Percentiles rank a stretch among this genome's conserved stretches.
These are phyloP conservation scores for Stenotaenia linearis DNA, from an alignment of 2,888 invertebrate genomes.

Conservation along the genomic window DNA sequence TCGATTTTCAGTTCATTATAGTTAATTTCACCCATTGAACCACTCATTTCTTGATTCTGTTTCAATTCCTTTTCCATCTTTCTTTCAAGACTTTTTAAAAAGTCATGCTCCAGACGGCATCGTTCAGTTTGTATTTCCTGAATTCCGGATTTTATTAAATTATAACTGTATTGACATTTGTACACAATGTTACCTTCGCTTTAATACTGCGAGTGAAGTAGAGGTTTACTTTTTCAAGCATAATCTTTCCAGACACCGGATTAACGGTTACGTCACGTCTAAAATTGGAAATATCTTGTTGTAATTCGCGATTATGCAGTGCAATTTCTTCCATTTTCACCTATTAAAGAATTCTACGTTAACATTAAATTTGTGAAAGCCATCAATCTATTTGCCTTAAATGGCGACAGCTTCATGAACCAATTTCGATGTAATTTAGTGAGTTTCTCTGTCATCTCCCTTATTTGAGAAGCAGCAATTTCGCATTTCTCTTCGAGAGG, in stretches of 20 bases:
- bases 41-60: too few species aligned
- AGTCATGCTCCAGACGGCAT: too few species aligned
- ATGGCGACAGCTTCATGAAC: not conserved
- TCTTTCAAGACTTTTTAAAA: too few species aligned
- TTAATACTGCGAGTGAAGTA: not conserved
- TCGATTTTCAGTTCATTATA: conserved; percentile 24
- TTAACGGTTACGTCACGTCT: not conserved
- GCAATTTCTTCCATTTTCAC: not conserved
- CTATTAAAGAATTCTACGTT: not conserved
- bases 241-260: not conserved
- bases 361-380: not conserved
- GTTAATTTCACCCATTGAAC: not conserved
- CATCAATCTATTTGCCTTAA: not conserved
- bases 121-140: too few species aligned
- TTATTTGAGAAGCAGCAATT: not conserved
- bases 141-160: not conserved
- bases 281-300: not conserved
- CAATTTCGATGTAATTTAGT: not conserved
- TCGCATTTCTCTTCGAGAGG: not conserved
- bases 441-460: not conserved
- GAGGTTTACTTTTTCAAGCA: not conserved
- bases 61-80: too few species aligned
- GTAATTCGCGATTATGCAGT: not conserved
- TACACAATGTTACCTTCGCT: not conserved
- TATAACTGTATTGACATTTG: not conserved